Evolutionary conservation across 2,888 invertebrate genomes (phyloP).

Genomic region (Polymixis lichenea): DNA sequence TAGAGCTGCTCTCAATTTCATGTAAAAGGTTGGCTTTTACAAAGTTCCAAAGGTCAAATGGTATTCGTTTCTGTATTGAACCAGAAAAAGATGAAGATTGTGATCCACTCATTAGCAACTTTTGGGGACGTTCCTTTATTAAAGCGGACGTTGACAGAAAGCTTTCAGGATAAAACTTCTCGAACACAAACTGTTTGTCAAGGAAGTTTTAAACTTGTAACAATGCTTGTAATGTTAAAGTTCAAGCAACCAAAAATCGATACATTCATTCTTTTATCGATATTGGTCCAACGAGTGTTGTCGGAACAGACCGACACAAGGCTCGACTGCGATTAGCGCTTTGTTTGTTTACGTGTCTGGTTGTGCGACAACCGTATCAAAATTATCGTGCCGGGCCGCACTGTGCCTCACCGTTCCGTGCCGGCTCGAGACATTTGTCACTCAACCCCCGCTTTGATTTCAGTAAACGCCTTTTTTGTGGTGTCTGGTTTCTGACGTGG

Average conservation of each 20-base stretch:
- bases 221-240: neutral
- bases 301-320: neutral
- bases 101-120: slow-evolving; percentile 49
- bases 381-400: slow-evolving; percentile 5
- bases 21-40: slow-evolving; percentile 19
- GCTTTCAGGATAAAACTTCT: neutral
- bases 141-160: slow-evolving; percentile 26
- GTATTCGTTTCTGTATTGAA: slow-evolving; percentile 31
- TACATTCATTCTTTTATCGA: neutral
- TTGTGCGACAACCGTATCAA: neutral
- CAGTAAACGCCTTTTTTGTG: slow-evolving; percentile 38
- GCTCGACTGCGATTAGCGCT: slow-evolving; percentile 21
- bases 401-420: slow-evolving; percentile 2
- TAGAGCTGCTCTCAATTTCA: slow-evolving; percentile 22
- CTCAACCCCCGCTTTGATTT: slow-evolving; percentile 36
- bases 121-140: slow-evolving; percentile 33
- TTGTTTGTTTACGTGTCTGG: slow-evolving; percentile 17
- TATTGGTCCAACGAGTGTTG: neutral
- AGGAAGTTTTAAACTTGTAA: neutral
- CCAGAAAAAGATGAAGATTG: slow-evolving; percentile 44
- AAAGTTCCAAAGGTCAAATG: slow-evolving; percentile 37
- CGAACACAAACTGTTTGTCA: slow-evolving; percentile 5
- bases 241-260: neutral
- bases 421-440: slow-evolving; percentile 18
- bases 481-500: slow-evolving; percentile 27